Evolutionary conservation across 2,888 invertebrate species (phyloP).

Genomic region (Orchestes rusci): DNA sequence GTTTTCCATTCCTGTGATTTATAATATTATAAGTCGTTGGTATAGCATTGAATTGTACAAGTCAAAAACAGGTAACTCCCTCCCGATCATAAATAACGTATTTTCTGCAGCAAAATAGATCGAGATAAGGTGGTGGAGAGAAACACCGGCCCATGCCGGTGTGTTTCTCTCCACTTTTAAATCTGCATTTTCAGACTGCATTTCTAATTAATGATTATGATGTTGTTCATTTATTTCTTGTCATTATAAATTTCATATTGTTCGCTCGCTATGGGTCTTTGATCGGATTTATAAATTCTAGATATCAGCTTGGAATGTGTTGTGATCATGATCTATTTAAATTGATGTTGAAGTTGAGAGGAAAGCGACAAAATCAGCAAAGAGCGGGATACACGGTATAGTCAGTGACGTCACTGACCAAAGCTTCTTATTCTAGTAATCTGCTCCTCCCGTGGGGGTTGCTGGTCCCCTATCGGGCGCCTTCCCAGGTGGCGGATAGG

Average conservation of each 20-base stretch:
- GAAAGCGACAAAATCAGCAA: no score
- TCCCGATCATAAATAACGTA: conserved; percentile 24
- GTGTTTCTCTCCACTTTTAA: no score
- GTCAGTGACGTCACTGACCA: no score
- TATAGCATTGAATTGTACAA: conserved; percentile 26
- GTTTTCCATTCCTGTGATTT: conserved; percentile 26
- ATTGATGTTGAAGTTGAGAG: no score
- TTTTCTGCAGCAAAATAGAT: conserved; percentile 23
- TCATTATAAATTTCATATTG: conserved; percentile 25
- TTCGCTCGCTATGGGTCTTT: conserved; percentile 23
- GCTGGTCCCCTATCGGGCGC: no score
- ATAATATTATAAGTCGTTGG: conserved; percentile 23
- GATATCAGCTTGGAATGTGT: no score
- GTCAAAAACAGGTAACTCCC: conserved; percentile 23
- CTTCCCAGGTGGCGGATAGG: no score
- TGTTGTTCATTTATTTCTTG: conserved; percentile 24
- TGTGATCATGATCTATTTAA: no score
- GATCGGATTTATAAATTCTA: conserved; percentile 23
- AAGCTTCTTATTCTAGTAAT: no score
- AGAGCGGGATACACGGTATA: no score
- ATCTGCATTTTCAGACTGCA: no score
- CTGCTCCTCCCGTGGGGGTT: no score
- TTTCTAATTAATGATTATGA: conserved; percentile 27
- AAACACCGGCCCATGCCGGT: conserved; percentile 21
- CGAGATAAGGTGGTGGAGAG: conserved; percentile 23